Percentiles rank a stretch among this genome's conserved stretches.
These are phyloP conservation scores for human (Homo sapiens) DNA, from an alignment of 2,113 vertebrate genomes.

Conservation along the genomic window DNA sequence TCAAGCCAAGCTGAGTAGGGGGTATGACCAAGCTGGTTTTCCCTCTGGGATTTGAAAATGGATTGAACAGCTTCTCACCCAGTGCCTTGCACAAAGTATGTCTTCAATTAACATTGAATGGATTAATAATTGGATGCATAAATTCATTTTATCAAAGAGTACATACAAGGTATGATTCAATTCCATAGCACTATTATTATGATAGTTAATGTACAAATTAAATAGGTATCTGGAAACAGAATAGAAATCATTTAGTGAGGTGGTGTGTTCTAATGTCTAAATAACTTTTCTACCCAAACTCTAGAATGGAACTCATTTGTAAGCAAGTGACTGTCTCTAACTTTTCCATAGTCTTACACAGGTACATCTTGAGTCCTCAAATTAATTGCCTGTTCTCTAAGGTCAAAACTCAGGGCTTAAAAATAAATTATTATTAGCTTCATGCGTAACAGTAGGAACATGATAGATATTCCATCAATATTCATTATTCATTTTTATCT, in stretches of 20 bases:
- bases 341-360: not conserved
- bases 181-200: not conserved
- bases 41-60: not conserved
- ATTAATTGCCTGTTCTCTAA: not conserved
- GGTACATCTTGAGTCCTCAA: not conserved
- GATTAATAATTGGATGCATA: not conserved
- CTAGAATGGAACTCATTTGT: not conserved
- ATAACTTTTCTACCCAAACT: not conserved
- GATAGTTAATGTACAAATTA: not conserved
- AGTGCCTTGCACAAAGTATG: not conserved
- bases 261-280: not conserved
- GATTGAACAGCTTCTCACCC: not conserved
- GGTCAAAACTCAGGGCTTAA: not conserved
- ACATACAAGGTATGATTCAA: not conserved
- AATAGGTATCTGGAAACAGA: not conserved
- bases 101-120: not conserved
- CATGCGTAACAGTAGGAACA: not conserved
- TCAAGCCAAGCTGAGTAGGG: not conserved
- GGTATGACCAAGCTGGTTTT: not conserved
- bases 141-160: constrained; percentile 17
- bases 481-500: not conserved
- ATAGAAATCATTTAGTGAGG: not conserved
- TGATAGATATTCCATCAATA: not conserved
- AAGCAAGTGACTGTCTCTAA: not conserved
- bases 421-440: not conserved